Evolutionary conservation across 2,113 vertebrate genomes (phyloP), one percentile per base, ranked within the genome.

Genomic region (Odocoileus virginianus): DNA sequence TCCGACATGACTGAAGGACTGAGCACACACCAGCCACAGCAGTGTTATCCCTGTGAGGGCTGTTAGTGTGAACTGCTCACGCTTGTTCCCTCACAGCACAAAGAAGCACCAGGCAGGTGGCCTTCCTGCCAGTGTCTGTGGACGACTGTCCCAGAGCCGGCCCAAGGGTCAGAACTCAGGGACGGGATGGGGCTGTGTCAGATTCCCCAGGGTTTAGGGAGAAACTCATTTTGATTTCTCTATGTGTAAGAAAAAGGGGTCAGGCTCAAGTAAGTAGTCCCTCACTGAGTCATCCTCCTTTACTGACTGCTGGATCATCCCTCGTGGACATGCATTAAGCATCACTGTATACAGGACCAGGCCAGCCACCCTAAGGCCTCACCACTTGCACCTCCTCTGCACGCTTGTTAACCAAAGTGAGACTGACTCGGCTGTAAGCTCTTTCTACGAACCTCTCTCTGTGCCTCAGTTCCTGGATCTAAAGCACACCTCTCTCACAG

Each of bases 11-110:
- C 67, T 12, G 67, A 71, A 40, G 67, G n/a, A 11, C 67, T 74
- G 67, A 74, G 10, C 19, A 74, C 19, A 74, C 67, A 40, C 0
- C 1, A 74, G 52, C 16, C 84, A 19, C 6, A 2, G 0, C 0
- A 6, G 71, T 8, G 3, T n/a, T 23, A 7, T 2, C 5, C 7
- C 50, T 23, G 1, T 4, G 33, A 55, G 57, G 17, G 33, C 36
- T 40, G 15, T 50, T 5, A 2, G 36, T 11, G 14, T 2, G 13
- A 33, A 21, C 40, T 9, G 45, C 45, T 33, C 8, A 17, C 4
- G 16, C 6, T 0, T 3, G 5, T 17, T 7, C 30, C 10, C 50
- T 17, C 45, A 60, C 82, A 7, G 76, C 2, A 28, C 21, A n/a
- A 30, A 86, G 78, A 43, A 45, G 76, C 12, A 23, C 28, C 1